Evolutionary conservation across 2,888 invertebrate species (phyloP).

Genomic region (Melanostoma mellinum): DNA sequence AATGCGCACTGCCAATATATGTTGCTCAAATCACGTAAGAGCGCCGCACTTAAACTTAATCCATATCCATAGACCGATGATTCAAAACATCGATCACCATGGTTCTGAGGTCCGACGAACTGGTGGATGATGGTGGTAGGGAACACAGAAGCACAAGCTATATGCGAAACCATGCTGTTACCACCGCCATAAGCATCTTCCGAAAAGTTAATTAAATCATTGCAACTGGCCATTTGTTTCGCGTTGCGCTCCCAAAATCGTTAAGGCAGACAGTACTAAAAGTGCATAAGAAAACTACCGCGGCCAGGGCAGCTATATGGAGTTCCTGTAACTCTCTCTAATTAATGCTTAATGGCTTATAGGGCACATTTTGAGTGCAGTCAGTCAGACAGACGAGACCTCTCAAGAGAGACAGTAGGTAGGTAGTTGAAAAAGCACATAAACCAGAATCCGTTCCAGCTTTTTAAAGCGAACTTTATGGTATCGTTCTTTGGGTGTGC

Average conservation of each 20-base stretch:
- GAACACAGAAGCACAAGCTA: constrained; percentile 67
- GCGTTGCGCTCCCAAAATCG: constrained; percentile 73
- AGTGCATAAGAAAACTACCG: constrained; percentile 11
- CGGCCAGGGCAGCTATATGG: no score
- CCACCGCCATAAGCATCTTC: constrained; percentile 23
- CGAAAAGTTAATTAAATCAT: constrained; percentile 69
- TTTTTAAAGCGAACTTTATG: constrained; percentile 68
- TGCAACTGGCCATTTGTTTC: constrained; percentile 72
- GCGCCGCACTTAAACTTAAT: constrained; percentile 11
- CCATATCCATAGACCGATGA: constrained; percentile 48
- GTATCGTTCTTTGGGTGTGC: background rate
- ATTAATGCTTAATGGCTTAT: constrained; percentile 73
- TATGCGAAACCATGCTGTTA: constrained; percentile 56
- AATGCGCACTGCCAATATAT: constrained; percentile 37
- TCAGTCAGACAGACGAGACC: background rate
- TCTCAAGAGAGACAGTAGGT: constrained; percentile 17
- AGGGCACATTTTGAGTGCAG: constrained; percentile 57
- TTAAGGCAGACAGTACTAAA: constrained; percentile 65
- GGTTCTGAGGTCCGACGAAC: background rate
- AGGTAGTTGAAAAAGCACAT: constrained; percentile 47
- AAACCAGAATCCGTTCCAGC: constrained; percentile 69
- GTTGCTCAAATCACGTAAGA: constrained; percentile 1
- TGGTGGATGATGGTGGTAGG: constrained; percentile 44
- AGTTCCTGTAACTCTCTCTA: constrained; percentile 48
- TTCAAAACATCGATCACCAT: constrained; percentile 30